phyloP scores from a whole-genome alignment of 1,140 invertebrate genomes.

The Drosophila neocordata region DNA sequence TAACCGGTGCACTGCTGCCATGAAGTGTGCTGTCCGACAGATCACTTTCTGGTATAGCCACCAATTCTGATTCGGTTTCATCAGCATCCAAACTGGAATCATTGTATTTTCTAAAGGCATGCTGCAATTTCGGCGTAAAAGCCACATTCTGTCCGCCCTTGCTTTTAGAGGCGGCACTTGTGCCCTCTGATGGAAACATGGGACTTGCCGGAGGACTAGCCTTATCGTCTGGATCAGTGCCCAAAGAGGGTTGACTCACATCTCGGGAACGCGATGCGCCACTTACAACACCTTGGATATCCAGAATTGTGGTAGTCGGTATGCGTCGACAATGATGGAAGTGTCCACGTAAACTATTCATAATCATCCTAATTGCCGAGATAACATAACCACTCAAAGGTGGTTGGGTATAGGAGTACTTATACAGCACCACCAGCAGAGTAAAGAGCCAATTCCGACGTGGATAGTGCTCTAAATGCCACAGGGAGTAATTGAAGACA shows the following conservation, averaged over 20 bases:
- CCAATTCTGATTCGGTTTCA: constrained; percentile 93
- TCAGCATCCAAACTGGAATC: constrained; percentile 91
- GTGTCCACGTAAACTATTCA: constrained; percentile 96
- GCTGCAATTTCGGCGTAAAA: constrained; percentile 77
- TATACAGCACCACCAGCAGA: constrained; percentile 97
- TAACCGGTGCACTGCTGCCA: constrained; percentile 87
- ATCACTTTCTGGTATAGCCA: constrained; percentile 93
- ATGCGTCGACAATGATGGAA: constrained; percentile 93
- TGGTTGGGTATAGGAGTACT: constrained; percentile 96
- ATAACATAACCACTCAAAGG: constrained; percentile 91
- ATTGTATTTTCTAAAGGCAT: constrained; percentile 83
- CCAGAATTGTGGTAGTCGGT: constrained; percentile 87
- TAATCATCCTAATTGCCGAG: constrained; percentile 93
- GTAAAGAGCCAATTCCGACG: constrained; percentile 96
- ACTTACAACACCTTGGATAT: constrained; percentile 85
- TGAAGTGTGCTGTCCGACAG: constrained; percentile 92
- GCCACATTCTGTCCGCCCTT: constrained; percentile 76
- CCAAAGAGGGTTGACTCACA: constrained; percentile 89
- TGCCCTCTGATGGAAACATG: constrained; percentile 82
- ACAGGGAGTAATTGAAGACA: constrained; percentile 90
- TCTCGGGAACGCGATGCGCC: constrained; percentile 88
- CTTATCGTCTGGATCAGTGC: constrained; percentile 85
- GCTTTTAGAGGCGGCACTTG: constrained; percentile 77
- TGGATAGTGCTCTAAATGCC: constrained; percentile 92
- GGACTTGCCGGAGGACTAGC: constrained; percentile 79